A percentile compares a stretch with the other conserved stretches of the same genome.
These are phyloP conservation scores for Murina feae DNA, from an alignment of 2,113 vertebrate genomes.

Conservation along the genomic window DNA sequence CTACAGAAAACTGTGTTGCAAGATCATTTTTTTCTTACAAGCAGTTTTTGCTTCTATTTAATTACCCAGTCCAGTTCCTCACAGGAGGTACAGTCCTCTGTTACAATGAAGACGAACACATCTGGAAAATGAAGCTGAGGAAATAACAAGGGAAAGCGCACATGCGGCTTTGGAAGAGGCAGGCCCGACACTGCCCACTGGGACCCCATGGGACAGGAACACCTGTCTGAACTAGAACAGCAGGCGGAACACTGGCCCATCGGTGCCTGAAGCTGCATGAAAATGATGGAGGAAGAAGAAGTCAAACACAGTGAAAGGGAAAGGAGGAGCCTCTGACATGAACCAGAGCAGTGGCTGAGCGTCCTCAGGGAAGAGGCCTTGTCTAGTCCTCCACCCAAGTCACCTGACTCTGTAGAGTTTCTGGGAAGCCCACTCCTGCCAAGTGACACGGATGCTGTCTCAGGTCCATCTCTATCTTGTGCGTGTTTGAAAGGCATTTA, in stretches of 20 bases:
- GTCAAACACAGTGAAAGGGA: neutral
- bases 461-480: neutral
- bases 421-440: neutral
- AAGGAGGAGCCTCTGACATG: neutral
- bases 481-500: neutral
- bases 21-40: neutral
- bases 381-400: too few species aligned
- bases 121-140: neutral
- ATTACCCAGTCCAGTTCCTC: neutral
- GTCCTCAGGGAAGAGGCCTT: too few species aligned
- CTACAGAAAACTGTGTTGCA: neutral
- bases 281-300: neutral
- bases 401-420: neutral
- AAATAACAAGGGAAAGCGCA: neutral
- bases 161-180: neutral
- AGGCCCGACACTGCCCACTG: fast-evolving
- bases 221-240: too few species aligned
- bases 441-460: neutral
- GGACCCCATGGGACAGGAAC: neutral
- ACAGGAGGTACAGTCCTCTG: too few species aligned
- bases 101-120: neutral
- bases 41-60: neutral
- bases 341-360: too few species aligned
- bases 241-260: neutral
- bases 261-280: neutral